These are phyloP conservation scores for Theonella swinhoei DNA, from an alignment of 37 sponge, comb jelly and placozoan genomes.

Conservation along the genomic window DNA sequence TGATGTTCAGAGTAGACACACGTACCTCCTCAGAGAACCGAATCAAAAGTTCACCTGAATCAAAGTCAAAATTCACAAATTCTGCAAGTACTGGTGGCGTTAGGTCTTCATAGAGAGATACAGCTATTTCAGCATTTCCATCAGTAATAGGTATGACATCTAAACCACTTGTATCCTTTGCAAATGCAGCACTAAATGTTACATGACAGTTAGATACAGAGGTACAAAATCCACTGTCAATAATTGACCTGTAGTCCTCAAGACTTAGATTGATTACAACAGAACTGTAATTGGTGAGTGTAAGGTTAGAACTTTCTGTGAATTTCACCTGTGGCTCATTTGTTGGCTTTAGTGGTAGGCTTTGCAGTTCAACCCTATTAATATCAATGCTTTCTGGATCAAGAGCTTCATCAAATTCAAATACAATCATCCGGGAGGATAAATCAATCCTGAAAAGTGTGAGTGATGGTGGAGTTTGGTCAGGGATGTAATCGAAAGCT, in stretches of 20 bases:
- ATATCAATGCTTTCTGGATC: slow-evolving; percentile 48
- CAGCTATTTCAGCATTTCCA: slow-evolving; percentile 40
- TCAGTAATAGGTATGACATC: slow-evolving; percentile 51
- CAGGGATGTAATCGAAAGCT: slow-evolving; percentile 45
- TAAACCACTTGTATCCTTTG: slow-evolving; percentile 38
- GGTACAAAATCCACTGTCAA: slow-evolving; percentile 63
- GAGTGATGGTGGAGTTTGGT: slow-evolving; percentile 55
- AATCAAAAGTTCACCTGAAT: slow-evolving; percentile 70
- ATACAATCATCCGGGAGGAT: slow-evolving; percentile 27
- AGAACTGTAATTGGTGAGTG: slow-evolving; percentile 57
- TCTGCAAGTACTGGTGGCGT: slow-evolving; percentile 58
- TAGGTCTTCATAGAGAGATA: slow-evolving; percentile 50
- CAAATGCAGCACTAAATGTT: slow-evolving; percentile 55
- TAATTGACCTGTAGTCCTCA: slow-evolving; percentile 58
- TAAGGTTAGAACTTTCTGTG: slow-evolving; percentile 25
- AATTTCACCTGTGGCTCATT: slow-evolving; percentile 29
- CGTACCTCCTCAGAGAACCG: slow-evolving; percentile 83
- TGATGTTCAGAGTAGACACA: slow-evolving; percentile 59
- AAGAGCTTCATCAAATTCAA: slow-evolving; percentile 81
- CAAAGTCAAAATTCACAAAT: slow-evolving; percentile 77
- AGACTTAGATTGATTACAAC: slow-evolving; percentile 66
- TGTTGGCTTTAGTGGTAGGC: slow-evolving; percentile 6
- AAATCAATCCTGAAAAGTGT: slow-evolving; percentile 61
- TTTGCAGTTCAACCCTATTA: slow-evolving; percentile 38
- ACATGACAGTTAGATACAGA: slow-evolving; percentile 53